Evolutionary conservation across 2,888 invertebrate species (phyloP), one percentile per base, ranked within the genome.

Genomic region (Conus canariensis): DNA sequence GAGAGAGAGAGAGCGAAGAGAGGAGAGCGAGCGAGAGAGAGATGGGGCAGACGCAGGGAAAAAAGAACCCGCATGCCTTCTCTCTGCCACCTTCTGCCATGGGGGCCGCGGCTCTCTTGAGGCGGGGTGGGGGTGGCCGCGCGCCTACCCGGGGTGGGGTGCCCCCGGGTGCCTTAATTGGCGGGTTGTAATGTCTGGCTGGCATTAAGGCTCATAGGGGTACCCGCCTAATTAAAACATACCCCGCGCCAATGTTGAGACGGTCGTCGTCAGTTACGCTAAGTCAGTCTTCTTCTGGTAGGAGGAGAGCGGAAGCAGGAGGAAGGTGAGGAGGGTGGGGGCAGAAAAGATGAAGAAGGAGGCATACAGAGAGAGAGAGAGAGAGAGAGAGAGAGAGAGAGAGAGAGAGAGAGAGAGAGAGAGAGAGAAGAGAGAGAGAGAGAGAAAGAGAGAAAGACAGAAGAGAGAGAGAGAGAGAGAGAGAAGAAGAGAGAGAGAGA

Each of bases 221-320:
- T 88, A 88, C 88, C 88, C 88, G 82, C 82, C 80, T 88, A 88
- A 88, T 88, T 88, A 80, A 80, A 82, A 80, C 80, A 85, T 88
- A 88, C 88, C 88, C 88, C 64, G 59, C 80, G 58, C 82, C 16
- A 14, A 64, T 16, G 64, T 64, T 64, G 12, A 64, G 64, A 14
- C 16, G 64, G 64, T 64, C 16, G 64, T 64, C 12, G 64, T 64
- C 64, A 2, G 64, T 64, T 64, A 7, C 12, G 64, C 16, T 64
- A 10, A 64, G 64, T 64, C 12, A 16, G 10, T 64, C 1, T 16
- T 64, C 12, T 10, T 64, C 16, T 10, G 64, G 64, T 64, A 14
- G 64, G 64, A 10, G 64, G 64, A 64, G 64, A 16, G 16, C 16
- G 64, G 64, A 2, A 14, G 64, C 45, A 4, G 64, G 16, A 2